Conservation (phyloP, 2,113 vertebrate genomes). For the Entomyzon cyanotis region DNA sequence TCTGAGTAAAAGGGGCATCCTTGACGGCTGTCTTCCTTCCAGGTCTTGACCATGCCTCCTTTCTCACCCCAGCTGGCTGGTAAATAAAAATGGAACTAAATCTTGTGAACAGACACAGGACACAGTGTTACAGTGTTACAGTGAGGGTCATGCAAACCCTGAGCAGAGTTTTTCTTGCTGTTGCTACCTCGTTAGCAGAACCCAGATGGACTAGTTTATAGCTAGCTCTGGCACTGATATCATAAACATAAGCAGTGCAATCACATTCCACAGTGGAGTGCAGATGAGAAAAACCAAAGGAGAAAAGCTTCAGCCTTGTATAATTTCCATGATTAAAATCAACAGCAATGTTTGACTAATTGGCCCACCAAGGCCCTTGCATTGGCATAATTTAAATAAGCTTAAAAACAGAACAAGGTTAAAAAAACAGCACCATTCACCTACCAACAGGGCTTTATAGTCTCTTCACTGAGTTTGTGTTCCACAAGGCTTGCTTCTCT, state of each 20-base stretch:
- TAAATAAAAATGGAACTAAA: not conserved
- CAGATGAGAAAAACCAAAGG: conserved; percentile 48
- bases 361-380: conserved; percentile 51
- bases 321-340: conserved; percentile 67
- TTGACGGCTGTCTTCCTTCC: not conserved
- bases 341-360: conserved; percentile 58
- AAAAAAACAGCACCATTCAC: not conserved
- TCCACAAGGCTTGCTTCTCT: not conserved
- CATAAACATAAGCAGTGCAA: conserved; percentile 28
- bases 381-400: conserved; percentile 36
- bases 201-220: not conserved
- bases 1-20: not conserved
- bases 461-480: not conserved
- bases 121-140: too few relatives aligned
- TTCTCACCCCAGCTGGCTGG: not conserved
- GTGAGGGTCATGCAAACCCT: not conserved
- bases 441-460: not conserved
- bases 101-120: too few relatives aligned
- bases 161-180: not conserved
- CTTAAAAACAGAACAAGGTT: conserved; percentile 42
- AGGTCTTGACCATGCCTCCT: not conserved
- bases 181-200: not conserved
- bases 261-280: conserved; percentile 2
- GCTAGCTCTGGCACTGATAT: not conserved
- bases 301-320: conserved; percentile 23